Evolutionary conservation across 2,888 invertebrate species (phyloP), one percentile per base, ranked within the genome.

Genomic region (Ennomos fuscantarius): DNA sequence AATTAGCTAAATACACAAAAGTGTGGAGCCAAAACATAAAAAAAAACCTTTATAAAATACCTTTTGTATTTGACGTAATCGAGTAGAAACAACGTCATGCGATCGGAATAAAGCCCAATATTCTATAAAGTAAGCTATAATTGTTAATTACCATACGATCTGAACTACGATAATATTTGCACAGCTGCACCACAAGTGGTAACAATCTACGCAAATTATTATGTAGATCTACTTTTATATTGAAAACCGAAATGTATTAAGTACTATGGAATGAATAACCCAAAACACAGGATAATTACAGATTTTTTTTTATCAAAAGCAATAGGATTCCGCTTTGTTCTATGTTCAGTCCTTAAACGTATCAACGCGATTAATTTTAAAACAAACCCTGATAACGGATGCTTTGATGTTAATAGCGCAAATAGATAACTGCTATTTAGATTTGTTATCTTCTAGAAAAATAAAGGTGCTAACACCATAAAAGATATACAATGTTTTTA

Each of bases 341-440:
- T 24, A 6, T 24, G 24, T 24, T 24, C 2, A 1, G 24, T 24
- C 24, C 24, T 24, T 24, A 24, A 24, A 24, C 24, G 24, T 24
- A 24, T 0, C 6, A 24, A 15, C 5, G 6, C 24, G 24, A 24
- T 24, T 2, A 24, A 24, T 24, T 24, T 47, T 36, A 41, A 35
- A 58, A 58, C 56, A 54, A 46, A 51, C 40, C 32, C 24, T 37
- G 61, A 62, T 62, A 64, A 57, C 51, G 56, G 37, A 11, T 40
- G 40, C 64, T 64, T 64, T 64, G 59, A 64, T 56, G 59, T 59
- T 54, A 41, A 56, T 43, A 43, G 13, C 33, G 31, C 51, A 42
- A 50, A 48, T 46, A 47, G 54, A 58, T 62, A 61, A 40, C 15
- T 1, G 13, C 13, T 60, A 44, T 52, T 52, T 60, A 44, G 9